Evolutionary conservation across 2,113 vertebrate species (phyloP), one percentile per base, ranked within the genome.

Genomic region (Corydoras maculifer): DNA sequence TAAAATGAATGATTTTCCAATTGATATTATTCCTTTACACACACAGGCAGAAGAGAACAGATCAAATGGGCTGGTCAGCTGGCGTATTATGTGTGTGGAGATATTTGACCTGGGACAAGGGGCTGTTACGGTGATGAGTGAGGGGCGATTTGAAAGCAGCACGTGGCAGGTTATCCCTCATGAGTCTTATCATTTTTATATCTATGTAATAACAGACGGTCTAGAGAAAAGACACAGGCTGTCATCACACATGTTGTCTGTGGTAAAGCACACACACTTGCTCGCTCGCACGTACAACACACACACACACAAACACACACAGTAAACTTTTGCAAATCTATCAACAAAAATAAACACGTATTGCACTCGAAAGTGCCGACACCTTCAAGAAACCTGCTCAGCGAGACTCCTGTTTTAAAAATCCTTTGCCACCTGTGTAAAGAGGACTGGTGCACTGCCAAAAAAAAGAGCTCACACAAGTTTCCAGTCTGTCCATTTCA

Each of bases 121-220:
- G 76, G 72, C 80, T 74, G 75, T 82, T 80, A 82, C 80, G 78
- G 79, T 80, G 78, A 75, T 74, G 75, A 75, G 75, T 65, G 75
- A 53, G 71, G 69, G 15, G 65, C 70, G 70, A 80, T 82, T 82
- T 80, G 73, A 75, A 79, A 78, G 61, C 72, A 58, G 65, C 67
- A 78, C 62, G 72, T 55, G 58, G 67, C 75, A 76, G 73, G 77
- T 82, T 82, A 73, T 77, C 65, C 68, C 77, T 77, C 67, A 72
- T 77, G 70, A 74, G 80, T 77, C 79, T 75, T 80, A 77, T 82
- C 70, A 80, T 75, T 75, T 80, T 82, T 77, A 78, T 80, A 77
- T 77, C 62, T 31, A 62, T 62, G 72, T 70, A 75, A 82, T 80
- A 80, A 80, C 79, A 75, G 65, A 66, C 58, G 53, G 63, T 76